Percentiles rank a stretch among this genome's conserved stretches.
Conservation (phyloP, 2,113 vertebrate species). For the Corythaeola cristata region DNA sequence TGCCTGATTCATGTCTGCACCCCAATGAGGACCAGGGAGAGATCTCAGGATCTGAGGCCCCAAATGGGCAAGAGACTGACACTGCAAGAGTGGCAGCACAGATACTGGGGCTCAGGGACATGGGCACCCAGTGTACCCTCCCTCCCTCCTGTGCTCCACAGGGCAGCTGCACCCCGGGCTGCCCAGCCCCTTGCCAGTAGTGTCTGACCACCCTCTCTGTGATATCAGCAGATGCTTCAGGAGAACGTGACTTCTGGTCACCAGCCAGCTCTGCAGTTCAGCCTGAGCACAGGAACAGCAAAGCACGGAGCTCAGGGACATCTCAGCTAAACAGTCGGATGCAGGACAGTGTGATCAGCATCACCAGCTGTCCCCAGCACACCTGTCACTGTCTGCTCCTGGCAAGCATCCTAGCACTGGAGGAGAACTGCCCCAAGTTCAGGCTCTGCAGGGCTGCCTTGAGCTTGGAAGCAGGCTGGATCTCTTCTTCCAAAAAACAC, state of each 20-base stretch:
- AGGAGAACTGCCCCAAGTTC: neutral
- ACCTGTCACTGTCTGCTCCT: neutral
- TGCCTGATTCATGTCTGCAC: neutral
- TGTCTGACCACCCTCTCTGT: neutral
- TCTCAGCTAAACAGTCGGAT: neutral
- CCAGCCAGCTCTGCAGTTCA: neutral
- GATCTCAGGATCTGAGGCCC: neutral
- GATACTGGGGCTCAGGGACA: neutral
- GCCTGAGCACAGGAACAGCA: neutral
- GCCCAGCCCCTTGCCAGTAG: neutral
- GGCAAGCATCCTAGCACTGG: neutral
- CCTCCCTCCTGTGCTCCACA: neutral
- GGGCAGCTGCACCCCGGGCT: fast-evolving
- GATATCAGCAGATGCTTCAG: neutral
- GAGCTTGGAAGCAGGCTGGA: neutral
- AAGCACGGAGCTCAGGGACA: neutral
- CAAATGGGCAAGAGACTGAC: neutral
- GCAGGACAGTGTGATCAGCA: neutral
- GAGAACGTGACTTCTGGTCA: neutral
- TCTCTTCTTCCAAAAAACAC: neutral
- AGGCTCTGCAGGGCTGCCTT: neutral
- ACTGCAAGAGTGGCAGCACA: fast-evolving
- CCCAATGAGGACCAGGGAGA: fast-evolving
- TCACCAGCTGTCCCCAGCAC: neutral
- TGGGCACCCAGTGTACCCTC: neutral